Conservation (phyloP, 2,797 vertebrate species). For the Onychomys arenicola region DNA sequence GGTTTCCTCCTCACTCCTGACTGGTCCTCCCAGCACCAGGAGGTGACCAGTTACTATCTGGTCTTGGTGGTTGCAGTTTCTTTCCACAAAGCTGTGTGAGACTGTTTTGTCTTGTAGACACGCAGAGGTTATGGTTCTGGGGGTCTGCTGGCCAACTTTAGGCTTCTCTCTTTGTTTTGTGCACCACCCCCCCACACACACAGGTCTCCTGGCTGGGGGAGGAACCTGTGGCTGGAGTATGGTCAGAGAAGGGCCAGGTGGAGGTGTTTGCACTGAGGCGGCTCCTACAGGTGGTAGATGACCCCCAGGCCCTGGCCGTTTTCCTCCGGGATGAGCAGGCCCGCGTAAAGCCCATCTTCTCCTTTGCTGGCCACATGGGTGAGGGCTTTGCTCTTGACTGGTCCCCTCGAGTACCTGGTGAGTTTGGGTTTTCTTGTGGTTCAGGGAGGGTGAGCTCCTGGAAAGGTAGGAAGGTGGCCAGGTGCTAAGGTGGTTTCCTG, state of each 20-base stretch:
- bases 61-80: background rate
- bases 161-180: background rate
- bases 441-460: background rate
- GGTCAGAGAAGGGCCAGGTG: conserved; percentile 96
- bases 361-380: conserved; percentile 94
- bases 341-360: conserved; percentile 90
- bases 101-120: background rate
- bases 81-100: background rate
- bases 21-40: background rate
- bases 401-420: conserved; percentile 93
- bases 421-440: background rate
- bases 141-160: background rate
- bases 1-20: accelerated
- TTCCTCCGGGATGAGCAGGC: conserved; percentile 91
- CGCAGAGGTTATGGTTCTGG: background rate
- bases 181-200: background rate
- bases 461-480: background rate
- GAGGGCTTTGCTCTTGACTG: conserved; percentile 96
- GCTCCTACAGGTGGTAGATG: conserved; percentile 92
- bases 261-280: conserved; percentile 91
- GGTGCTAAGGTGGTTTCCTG: background rate
- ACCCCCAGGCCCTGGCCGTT: conserved; percentile 88
- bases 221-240: conserved; percentile 91
- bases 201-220: conserved; percentile 90
- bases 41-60: background rate